Base-by-base conservation (phyloP, 2,113 vertebrate genomes). In the Beaufortia kweichowensis region DNA sequence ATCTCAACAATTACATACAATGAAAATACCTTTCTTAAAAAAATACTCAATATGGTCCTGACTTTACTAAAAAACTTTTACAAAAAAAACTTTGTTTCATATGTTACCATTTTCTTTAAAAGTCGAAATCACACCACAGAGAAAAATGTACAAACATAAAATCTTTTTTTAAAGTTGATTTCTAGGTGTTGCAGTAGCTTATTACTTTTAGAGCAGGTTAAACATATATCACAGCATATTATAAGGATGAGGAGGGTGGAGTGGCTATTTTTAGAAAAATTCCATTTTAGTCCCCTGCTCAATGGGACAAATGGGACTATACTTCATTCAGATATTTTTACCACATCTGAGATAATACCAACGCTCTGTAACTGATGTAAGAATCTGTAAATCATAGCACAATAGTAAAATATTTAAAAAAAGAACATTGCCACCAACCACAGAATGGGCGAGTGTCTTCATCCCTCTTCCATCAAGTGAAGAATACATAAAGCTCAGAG, bases 401-500 rank as follows among this genome's bases (percentile, higher is more conserved):
- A n/a, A 26, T 19, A 24, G 3, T 56, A 4, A 19, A 41, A 55
- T 24, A 35, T 24, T 17, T 14, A 21, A 24, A 73, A 59, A 77
- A 17, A 76, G 69, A 81, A 57, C n/a, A 76, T 50, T 26, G 50
- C 24, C 28, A 79, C 76, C 39, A 60, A 81, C 79, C 76, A 60
- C 43, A 68, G 62, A 55, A 1, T 56, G 28, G 19, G 68, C 67
- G 14, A 12, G 66, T 53, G 76, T 33, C 79, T 79, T 76, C 79
- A 81, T 84, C 67, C 50, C 66, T 76, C 55, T n/a, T 64, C 55
- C 67, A n/a, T 64, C 77, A 67, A 53, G 77, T 74, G 73, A 68
- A 55, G 70, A 77, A 75, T 63, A 35, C 35, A 53, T 70, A 75
- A 68, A 53, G 41, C 66, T 57, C 50, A 39, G 63, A 33, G 60